phyloP scores from a whole-genome alignment of 2,113 vertebrate genomes.

The Oreochromis tanganicae region DNA sequence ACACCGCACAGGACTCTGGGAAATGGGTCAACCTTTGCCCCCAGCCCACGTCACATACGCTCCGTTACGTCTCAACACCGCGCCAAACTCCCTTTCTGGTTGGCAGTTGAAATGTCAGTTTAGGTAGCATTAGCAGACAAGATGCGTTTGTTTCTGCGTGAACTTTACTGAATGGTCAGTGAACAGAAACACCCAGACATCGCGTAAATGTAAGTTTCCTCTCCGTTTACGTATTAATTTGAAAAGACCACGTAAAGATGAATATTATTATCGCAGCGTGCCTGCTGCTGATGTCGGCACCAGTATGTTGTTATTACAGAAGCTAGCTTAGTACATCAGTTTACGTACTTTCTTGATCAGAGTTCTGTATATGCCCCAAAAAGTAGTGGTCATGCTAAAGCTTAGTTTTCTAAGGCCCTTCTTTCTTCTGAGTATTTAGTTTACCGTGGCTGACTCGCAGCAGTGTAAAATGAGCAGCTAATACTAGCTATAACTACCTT shows the following conservation, averaged over 20 bases:
- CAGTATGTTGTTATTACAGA: neutral
- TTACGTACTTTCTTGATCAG: neutral
- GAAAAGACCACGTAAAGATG: rapidly evolving
- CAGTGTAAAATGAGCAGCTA: neutral
- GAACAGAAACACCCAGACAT: neutral
- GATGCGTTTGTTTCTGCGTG: neutral
- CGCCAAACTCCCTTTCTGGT: neutral
- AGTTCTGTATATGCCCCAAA: neutral
- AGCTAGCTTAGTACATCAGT: neutral
- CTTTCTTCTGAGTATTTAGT: rapidly evolving
- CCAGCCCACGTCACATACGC: neutral
- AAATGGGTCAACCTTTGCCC: neutral
- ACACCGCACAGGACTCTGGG: constrained; percentile 45
- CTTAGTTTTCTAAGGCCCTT: neutral
- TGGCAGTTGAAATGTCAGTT: neutral
- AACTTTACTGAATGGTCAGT: neutral
- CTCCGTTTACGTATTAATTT: neutral
- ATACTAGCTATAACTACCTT: neutral
- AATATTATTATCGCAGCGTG: rapidly evolving
- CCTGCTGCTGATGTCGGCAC: neutral
- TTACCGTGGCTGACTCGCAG: neutral
- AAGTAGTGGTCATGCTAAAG: neutral
- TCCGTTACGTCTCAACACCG: neutral
- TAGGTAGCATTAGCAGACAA: neutral
- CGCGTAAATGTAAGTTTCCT: neutral